phyloP scores from a whole-genome alignment of 1,140 invertebrate genomes.

The Hormaphis cornu region DNA sequence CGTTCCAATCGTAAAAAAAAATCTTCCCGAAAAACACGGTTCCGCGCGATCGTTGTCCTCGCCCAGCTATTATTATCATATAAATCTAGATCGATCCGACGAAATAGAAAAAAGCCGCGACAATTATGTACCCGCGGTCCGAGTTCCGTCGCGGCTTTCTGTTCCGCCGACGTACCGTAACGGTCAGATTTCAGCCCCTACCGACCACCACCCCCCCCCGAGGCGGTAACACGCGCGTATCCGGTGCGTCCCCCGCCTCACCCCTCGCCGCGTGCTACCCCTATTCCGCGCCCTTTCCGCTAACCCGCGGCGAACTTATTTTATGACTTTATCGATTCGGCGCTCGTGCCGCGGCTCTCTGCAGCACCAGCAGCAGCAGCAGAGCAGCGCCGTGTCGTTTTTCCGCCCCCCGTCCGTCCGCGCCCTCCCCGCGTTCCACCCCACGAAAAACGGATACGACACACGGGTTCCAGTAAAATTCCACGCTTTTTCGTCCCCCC shows the following conservation, averaged over 20 bases:
- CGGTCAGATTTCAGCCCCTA: slow-evolving; percentile 24
- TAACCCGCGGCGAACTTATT: slow-evolving; percentile 18
- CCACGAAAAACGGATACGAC: background rate
- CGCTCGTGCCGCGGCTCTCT: background rate
- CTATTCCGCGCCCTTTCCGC: background rate
- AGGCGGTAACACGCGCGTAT: no score
- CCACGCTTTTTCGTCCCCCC: background rate
- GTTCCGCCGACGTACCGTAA: slow-evolving; percentile 9
- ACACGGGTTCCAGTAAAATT: background rate
- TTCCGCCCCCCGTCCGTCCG: background rate
- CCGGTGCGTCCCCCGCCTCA: background rate
- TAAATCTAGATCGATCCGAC: no score
- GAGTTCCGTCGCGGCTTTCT: no score
- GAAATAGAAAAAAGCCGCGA: no score
- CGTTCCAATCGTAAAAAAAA: no score
- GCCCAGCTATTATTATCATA: no score
- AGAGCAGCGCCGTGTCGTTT: no score
- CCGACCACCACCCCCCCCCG: background rate
- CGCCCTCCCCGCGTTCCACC: background rate
- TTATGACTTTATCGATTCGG: slow-evolving; percentile 31
- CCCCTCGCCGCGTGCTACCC: no score
- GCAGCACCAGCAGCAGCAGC: no score
- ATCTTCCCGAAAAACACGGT: no score
- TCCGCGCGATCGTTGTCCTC: no score
- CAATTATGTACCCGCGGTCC: no score